These are phyloP conservation scores for Lingula anatina DNA, from an alignment of 2,888 invertebrate genomes.

Conservation along the genomic window DNA sequence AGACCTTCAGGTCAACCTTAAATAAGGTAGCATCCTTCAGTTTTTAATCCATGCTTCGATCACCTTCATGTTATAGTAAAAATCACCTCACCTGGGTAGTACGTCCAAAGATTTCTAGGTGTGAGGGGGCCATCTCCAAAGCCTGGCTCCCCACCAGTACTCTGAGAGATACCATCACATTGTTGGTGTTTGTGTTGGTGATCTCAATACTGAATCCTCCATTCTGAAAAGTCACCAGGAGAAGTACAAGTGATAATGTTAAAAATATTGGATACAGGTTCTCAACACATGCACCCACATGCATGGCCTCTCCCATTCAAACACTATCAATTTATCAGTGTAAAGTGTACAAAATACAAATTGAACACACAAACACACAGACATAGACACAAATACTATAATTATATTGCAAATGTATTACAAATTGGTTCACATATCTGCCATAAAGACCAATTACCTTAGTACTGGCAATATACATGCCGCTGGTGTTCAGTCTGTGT, in stretches of 20 bases:
- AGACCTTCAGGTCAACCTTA: too few species aligned
- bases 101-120: slow-evolving; percentile 48
- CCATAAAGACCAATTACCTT: slow-evolving; percentile 59
- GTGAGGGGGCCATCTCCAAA: slow-evolving; percentile 68
- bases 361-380: too few species aligned
- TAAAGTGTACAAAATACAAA: too few species aligned
- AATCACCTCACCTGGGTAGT: slow-evolving; percentile 23
- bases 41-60: too few species aligned
- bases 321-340: too few species aligned
- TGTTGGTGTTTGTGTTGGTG: slow-evolving; percentile 76
- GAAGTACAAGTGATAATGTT: neutral
- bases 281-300: slow-evolving; percentile 1
- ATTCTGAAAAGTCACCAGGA: slow-evolving; percentile 56
- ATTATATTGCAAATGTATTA: too few species aligned
- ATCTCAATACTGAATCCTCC: slow-evolving; percentile 86
- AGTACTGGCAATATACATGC: slow-evolving; percentile 88
- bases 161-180: slow-evolving; percentile 79
- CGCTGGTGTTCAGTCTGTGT: slow-evolving; percentile 76
- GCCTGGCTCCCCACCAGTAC: slow-evolving; percentile 82
- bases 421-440: too few species aligned
- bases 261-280: slow-evolving; percentile 2
- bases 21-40: too few species aligned
- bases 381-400: too few species aligned
- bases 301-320: too few species aligned
- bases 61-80: too few species aligned